These are phyloP conservation scores for Rhagium mordax DNA, from an alignment of 2,888 invertebrate genomes.

Conservation along the genomic window DNA sequence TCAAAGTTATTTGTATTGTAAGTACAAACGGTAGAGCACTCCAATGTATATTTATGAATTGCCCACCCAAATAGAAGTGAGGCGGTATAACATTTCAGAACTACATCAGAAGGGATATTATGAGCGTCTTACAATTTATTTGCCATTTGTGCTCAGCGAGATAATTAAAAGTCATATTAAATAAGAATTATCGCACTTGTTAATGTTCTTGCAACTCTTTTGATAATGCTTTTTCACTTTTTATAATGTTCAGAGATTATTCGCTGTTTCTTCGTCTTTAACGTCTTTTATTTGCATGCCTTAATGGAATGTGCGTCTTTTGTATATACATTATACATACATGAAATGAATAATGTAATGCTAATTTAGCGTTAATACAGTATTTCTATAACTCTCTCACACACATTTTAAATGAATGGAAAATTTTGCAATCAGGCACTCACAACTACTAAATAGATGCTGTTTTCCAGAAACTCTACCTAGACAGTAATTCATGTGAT, in stretches of 20 bases:
- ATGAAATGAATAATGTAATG: background rate
- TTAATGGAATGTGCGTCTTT: background rate
- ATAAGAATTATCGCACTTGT: slow-evolving; percentile 65
- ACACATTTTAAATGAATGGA: background rate
- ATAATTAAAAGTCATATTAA: slow-evolving; percentile 67
- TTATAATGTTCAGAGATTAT: slow-evolving; percentile 32
- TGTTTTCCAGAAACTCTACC: no score
- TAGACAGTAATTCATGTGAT: no score
- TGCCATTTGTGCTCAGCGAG: slow-evolving; percentile 41
- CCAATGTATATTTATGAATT: slow-evolving; percentile 59
- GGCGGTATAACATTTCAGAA: slow-evolving; percentile 55
- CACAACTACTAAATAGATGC: no score
- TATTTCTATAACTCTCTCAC: background rate
- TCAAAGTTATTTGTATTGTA: slow-evolving; percentile 26
- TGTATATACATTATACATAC: background rate
- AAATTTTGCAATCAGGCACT: background rate
- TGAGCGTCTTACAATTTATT: slow-evolving; percentile 36
- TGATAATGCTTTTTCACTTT: slow-evolving; percentile 21
- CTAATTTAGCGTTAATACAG: background rate
- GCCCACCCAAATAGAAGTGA: slow-evolving; percentile 60
- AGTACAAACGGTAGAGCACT: slow-evolving; percentile 51
- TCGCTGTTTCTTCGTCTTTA: background rate
- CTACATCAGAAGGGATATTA: slow-evolving; percentile 47
- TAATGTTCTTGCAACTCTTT: slow-evolving; percentile 36
- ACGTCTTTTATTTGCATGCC: background rate